phyloP scores from a whole-genome alignment of 2,888 invertebrate species.

The Tetragonisca angustula region DNA sequence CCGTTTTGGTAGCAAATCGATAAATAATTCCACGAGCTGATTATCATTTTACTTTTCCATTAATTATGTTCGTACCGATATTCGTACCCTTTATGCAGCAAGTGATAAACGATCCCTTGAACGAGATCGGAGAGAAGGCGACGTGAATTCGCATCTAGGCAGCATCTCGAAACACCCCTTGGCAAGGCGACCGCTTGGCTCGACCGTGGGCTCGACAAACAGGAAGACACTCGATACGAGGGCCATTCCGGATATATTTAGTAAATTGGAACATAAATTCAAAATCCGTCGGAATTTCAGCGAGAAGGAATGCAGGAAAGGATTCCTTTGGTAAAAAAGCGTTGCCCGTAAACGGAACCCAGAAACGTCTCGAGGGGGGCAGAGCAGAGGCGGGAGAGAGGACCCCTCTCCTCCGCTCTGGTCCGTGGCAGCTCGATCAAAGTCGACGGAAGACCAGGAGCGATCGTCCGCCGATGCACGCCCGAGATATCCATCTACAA shows the following conservation, averaged over 20 bases:
- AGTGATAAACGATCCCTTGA: background rate
- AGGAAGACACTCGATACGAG: conserved; percentile 37
- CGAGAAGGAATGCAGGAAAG: conserved; percentile 24
- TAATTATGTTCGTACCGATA: too few relatives aligned
- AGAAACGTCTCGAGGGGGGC: conserved; percentile 8
- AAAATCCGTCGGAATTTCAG: conserved; percentile 51
- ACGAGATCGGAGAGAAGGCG: too few relatives aligned
- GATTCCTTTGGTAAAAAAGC: conserved; percentile 31
- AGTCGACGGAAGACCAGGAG: conserved; percentile 75
- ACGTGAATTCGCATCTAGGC: background rate
- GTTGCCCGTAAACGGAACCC: conserved; percentile 33
- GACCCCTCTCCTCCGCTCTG: conserved; percentile 1
- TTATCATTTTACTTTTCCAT: background rate
- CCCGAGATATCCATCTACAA: conserved; percentile 81
- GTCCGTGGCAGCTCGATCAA: conserved; percentile 77
- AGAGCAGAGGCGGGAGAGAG: background rate
- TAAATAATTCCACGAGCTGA: background rate
- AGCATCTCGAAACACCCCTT: background rate
- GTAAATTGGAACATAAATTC: conserved; percentile 53
- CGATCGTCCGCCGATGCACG: conserved; percentile 66
- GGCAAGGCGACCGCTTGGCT: background rate
- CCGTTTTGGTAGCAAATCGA: background rate
- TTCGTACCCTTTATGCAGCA: too few relatives aligned
- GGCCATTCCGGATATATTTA: conserved; percentile 38
- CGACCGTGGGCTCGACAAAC: background rate